These are phyloP conservation scores for Sipha flava DNA, from an alignment of 1,140 invertebrate species.

Conservation along the genomic window DNA sequence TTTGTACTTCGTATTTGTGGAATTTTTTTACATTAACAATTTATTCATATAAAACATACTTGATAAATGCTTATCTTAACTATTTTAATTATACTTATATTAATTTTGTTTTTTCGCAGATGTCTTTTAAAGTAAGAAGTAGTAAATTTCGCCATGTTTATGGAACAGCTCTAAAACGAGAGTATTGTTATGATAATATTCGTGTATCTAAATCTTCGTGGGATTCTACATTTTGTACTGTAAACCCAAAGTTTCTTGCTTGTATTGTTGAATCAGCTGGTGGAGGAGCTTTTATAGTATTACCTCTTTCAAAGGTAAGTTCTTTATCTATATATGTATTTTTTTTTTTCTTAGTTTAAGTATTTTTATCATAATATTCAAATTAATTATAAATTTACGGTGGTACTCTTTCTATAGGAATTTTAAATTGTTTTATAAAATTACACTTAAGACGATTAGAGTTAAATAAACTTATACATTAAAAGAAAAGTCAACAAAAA, in stretches of 20 bases:
- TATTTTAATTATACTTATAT: neutral
- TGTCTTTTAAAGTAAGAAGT: constrained; percentile 92
- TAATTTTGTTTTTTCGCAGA: constrained; percentile 43
- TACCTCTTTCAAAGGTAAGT: constrained; percentile 87
- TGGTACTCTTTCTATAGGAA: too few species aligned
- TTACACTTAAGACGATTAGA: too few species aligned
- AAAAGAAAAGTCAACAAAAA: too few species aligned
- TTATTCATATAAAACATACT: too few species aligned
- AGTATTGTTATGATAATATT: constrained; percentile 98
- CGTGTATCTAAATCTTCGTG: constrained; percentile 95
- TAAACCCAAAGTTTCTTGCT: constrained; percentile 98
- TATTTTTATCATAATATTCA: too few species aligned
- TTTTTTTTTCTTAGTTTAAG: too few species aligned
- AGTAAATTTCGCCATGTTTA: constrained; percentile 99
- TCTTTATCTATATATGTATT: constrained; percentile 34
- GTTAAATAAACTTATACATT: too few species aligned
- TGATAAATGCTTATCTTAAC: neutral
- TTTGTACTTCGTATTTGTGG: too few species aligned
- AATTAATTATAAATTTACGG: too few species aligned
- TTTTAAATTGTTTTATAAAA: too few species aligned
- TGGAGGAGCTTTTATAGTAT: constrained; percentile 95
- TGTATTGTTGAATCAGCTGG: constrained; percentile 98
- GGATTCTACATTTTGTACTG: constrained; percentile 97
- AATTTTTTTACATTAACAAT: too few species aligned
- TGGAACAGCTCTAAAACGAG: constrained; percentile 89